Evolutionary conservation across 2,113 vertebrate species (phyloP), one percentile per base, ranked within the genome.

Genomic region (Salvelinus sp.): DNA sequence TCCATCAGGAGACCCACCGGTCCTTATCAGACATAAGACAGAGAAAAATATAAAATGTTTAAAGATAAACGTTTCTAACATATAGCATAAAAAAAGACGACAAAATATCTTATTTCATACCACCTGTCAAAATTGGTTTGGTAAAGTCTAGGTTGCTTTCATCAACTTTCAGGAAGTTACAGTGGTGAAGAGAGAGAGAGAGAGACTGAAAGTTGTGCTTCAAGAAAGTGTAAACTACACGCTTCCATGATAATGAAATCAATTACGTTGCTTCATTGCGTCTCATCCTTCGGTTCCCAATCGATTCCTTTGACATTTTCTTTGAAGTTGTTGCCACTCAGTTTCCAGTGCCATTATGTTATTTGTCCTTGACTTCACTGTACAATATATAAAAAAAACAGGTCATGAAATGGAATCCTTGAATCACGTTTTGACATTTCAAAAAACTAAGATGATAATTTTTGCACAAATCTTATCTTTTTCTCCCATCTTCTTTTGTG

Each of bases 241-340:
- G 1, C 64, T 67, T 75, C 58, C n/a, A 57, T 75, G 73, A 78
- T 80, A 80, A 85, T 72, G 69, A 82, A 66, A 76, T 82, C 75
- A 64, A 76, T 85, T 76, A 78, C 33, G 22, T 25, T 47, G 73
- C 66, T 57, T 33, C 60, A 48, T 85, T 66, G 28, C 48, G 27
- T 73, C 66, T 68, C 72, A 20, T 47, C 74, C 44, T 7, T 74
- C 23, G 47, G 28, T 66, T 74, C 50, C 69, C 48, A 74, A 75
- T 76, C 33, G 57, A 76, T 78, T 82, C 72, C 62, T 80, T 50
- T 76, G n/a, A 76, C 66, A 58, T 13, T 67, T 64, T 62, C 66
- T 75, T 83, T 80, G 74, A 74, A 75, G 54, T 85, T 68, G 69
- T 70, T 58, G 69, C 69, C 1, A 27, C 27, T 76, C 33, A 3